phyloP scores from a whole-genome alignment of 2,888 invertebrate genomes.

The Masnerella sp. region DNA sequence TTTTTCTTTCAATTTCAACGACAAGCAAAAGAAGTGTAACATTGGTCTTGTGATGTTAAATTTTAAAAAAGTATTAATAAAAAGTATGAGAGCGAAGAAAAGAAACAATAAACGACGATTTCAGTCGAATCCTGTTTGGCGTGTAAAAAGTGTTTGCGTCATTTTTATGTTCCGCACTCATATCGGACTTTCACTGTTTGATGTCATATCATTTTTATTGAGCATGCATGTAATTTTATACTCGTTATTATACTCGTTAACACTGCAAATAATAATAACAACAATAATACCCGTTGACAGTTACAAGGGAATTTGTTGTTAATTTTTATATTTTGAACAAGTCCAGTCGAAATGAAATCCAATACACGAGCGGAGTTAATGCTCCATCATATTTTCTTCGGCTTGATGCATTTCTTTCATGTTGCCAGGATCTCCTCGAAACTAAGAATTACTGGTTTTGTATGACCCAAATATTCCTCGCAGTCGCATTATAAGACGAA shows the following conservation, averaged over 20 bases:
- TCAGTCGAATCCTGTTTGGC: slow-evolving; percentile 30
- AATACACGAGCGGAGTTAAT: slow-evolving; percentile 38
- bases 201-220: slow-evolving; percentile 47
- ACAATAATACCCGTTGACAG: slow-evolving; percentile 36
- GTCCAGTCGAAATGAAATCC: slow-evolving; percentile 41
- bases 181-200: slow-evolving; percentile 52
- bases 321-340: slow-evolving; percentile 39
- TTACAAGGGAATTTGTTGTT: slow-evolving; percentile 46
- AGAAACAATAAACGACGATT: slow-evolving; percentile 4
- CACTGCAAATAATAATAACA: slow-evolving; percentile 45
- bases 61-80: slow-evolving; percentile 7
- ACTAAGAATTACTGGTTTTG: slow-evolving; percentile 58
- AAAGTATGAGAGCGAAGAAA: neutral
- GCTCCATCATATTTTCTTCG: slow-evolving; percentile 48
- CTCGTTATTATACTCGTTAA: slow-evolving; percentile 49
- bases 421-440: slow-evolving; percentile 31
- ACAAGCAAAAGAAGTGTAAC: slow-evolving; percentile 6
- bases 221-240: slow-evolving; percentile 44
- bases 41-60: slow-evolving; percentile 13
- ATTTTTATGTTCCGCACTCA: slow-evolving; percentile 28
- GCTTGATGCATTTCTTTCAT: slow-evolving; percentile 48
- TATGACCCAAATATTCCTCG: slow-evolving; percentile 56
- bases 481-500: slow-evolving; percentile 57
- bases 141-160: slow-evolving; percentile 19
- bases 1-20: slow-evolving; percentile 12